Percentiles rank a stretch among this genome's conserved stretches.
Evolutionary conservation across 64 coral and sea anemone genomes (phyloP).

Genomic region (Montipora cactus): DNA sequence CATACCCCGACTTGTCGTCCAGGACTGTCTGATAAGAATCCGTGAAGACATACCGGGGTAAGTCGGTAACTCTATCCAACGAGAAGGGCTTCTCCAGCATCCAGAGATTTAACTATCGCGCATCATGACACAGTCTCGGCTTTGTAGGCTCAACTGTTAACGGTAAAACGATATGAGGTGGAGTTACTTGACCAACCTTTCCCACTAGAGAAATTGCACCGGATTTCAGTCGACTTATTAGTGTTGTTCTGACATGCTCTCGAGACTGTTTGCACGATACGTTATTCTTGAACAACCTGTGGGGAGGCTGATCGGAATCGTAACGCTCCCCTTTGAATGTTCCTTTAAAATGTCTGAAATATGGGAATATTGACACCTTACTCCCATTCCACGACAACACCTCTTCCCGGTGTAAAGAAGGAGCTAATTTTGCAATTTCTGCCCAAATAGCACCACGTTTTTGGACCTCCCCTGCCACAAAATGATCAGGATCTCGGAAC

Average conservation of each 20-base stretch:
- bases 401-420: neutral
- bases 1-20: no score
- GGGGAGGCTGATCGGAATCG: neutral
- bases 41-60: no score
- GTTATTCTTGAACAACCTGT: slow-evolving; percentile 5
- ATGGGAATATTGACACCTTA: slow-evolving; percentile 22
- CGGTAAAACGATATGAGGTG: slow-evolving; percentile 11
- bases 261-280: neutral
- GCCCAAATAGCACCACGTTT: neutral
- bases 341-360: slow-evolving; percentile 40
- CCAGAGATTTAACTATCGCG: neutral
- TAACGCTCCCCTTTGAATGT: neutral
- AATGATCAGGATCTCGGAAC: neutral
- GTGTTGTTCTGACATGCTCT: neutral
- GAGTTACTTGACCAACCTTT: neutral
- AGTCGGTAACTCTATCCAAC: no score
- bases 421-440: neutral
- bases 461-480: slow-evolving; percentile 15
- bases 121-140: slow-evolving; percentile 31
- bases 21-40: no score
- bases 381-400: no score
- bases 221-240: neutral
- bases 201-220: slow-evolving; percentile 21
- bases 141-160: slow-evolving; percentile 40
- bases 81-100: no score